A percentile compares a stretch with the other conserved stretches of the same genome.
Evolutionary conservation across 2,113 vertebrate species (phyloP).

Genomic region (Sebastes fasciatus): DNA sequence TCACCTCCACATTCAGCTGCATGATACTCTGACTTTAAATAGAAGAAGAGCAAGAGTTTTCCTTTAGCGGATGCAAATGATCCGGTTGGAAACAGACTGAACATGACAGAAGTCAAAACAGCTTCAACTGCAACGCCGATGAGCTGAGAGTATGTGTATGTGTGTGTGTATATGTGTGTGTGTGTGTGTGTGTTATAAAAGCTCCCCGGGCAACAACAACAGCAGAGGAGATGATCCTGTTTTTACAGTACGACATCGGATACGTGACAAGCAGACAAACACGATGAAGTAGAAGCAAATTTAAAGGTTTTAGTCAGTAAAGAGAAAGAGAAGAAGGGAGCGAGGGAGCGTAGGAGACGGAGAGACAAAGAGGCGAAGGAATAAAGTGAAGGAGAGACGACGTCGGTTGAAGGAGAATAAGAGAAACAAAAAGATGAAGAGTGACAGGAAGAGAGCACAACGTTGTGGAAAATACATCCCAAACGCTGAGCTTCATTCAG

Average conservation of each 20-base stretch:
- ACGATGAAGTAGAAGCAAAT: slow-evolving; percentile 42
- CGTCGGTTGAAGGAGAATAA: slow-evolving; percentile 4
- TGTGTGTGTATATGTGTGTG: slow-evolving; percentile 31
- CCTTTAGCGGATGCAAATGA: slow-evolving; percentile 32
- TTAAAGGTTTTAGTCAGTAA: slow-evolving; percentile 50
- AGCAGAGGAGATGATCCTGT: slow-evolving; percentile 58
- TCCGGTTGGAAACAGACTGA: slow-evolving; percentile 43
- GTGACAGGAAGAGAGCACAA: slow-evolving; percentile 46
- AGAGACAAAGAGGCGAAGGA: neutral
- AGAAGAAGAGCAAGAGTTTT: no score
- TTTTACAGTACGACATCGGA: slow-evolving; percentile 49
- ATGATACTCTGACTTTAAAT: neutral
- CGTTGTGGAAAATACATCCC: neutral
- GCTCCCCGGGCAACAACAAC: slow-evolving; percentile 47
- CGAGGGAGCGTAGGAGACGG: neutral
- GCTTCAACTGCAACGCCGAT: slow-evolving; percentile 17
- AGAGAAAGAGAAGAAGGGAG: neutral
- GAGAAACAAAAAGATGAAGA: slow-evolving; percentile 20
- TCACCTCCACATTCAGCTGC: neutral
- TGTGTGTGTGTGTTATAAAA: slow-evolving; percentile 36
- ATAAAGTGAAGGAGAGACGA: slow-evolving; percentile 21
- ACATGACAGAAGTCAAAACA: slow-evolving; percentile 55
- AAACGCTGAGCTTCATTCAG: neutral
- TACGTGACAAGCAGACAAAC: slow-evolving; percentile 57
- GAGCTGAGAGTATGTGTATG: slow-evolving; percentile 23